A percentile compares a stretch with the other conserved stretches of the same genome.
Conservation (phyloP, 2,113 vertebrate species). For the Lasiurus borealis region DNA sequence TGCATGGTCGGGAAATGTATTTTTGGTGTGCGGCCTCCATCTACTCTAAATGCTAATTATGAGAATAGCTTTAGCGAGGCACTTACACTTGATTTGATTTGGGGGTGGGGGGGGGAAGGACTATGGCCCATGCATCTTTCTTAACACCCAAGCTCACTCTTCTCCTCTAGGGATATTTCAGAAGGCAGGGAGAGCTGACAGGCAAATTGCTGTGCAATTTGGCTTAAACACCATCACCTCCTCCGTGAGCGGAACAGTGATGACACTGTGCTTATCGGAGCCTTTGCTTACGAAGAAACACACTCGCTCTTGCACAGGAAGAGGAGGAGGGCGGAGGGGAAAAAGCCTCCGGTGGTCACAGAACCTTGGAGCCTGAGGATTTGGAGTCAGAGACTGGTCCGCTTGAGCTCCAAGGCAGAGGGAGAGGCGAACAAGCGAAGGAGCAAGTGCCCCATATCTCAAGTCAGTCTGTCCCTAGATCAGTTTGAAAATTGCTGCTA, state of each 20-base stretch:
- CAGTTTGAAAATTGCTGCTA: not conserved
- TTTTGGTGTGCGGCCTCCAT: slow-evolving; percentile 61
- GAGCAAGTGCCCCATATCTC: not conserved
- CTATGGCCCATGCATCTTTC: not conserved
- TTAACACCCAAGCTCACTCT: slow-evolving; percentile 33
- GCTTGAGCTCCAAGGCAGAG: no score
- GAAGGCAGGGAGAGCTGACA: slow-evolving; percentile 20
- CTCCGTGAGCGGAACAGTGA: not conserved
- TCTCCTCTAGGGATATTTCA: slow-evolving; percentile 24
- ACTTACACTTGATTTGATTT: slow-evolving; percentile 34
- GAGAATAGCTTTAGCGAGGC: slow-evolving; percentile 56
- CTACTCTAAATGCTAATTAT: slow-evolving; percentile 72
- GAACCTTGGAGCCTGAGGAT: not conserved
- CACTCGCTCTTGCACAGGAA: not conserved
- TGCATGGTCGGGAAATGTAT: not conserved
- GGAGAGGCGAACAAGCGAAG: not conserved
- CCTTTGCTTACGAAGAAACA: not conserved
- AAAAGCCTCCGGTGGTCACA: fast-evolving
- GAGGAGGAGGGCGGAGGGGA: not conserved
- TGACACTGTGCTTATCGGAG: not conserved
- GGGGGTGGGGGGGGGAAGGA: not conserved
- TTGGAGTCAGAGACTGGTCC: not conserved
- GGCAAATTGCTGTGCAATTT: slow-evolving; percentile 16
- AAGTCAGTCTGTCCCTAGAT: not conserved
- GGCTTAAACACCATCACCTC: not conserved